These are phyloP conservation scores for Coenonympha arcania DNA, from an alignment of 2,888 invertebrate species.

Conservation along the genomic window DNA sequence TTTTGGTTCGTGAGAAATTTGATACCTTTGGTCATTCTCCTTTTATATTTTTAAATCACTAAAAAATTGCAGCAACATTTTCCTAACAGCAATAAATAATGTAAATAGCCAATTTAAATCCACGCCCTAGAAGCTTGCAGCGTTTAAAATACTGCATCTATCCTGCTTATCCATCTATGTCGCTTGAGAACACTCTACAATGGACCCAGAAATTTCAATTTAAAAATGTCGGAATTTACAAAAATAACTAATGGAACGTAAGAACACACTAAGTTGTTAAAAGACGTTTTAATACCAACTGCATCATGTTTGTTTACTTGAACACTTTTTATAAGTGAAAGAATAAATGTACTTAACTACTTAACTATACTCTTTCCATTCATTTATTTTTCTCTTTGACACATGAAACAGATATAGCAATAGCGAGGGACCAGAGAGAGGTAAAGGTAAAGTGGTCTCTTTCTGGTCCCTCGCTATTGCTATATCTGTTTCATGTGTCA, in stretches of 20 bases:
- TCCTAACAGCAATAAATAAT: slow-evolving; percentile 22
- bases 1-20: no score
- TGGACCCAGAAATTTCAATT: slow-evolving; percentile 22
- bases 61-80: slow-evolving; percentile 11
- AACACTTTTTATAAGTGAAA: slow-evolving; percentile 9
- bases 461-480: no score
- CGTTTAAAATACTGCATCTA: slow-evolving; percentile 22
- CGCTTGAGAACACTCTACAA: slow-evolving; percentile 18
- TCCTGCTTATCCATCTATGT: slow-evolving; percentile 24
- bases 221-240: slow-evolving; percentile 19
- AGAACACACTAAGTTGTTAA: slow-evolving; percentile 5
- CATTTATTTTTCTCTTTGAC: no score
- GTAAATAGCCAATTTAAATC: slow-evolving; percentile 26
- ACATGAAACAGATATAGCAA: no score
- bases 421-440: no score
- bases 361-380: no score
- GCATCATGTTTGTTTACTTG: slow-evolving; percentile 10
- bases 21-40: no score
- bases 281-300: slow-evolving; percentile 14
- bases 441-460: no score
- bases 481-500: no score
- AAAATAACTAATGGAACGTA: slow-evolving; percentile 16
- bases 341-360: no score
- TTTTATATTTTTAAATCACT: slow-evolving; percentile 3
- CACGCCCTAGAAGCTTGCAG: slow-evolving; percentile 11